These are phyloP conservation scores for Rosalia funebris DNA, from an alignment of 2,888 invertebrate genomes.

Conservation along the genomic window DNA sequence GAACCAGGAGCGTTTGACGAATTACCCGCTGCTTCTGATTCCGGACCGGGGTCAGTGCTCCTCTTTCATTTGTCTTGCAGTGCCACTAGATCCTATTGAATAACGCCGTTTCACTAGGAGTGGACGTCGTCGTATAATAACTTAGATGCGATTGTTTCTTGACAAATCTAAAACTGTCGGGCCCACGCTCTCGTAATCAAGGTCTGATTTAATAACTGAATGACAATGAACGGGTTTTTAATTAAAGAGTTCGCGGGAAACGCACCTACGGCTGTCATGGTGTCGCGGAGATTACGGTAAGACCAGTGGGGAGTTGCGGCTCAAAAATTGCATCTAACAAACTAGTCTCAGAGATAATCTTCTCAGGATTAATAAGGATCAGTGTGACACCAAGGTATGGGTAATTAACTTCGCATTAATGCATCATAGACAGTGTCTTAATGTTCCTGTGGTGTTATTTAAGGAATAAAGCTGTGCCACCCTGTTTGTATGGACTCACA, in stretches of 20 bases:
- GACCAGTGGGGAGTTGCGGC: no score
- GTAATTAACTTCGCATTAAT: no score
- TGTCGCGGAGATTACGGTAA: no score
- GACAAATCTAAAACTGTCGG: slow-evolving; percentile 28
- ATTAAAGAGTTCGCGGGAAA: not conserved
- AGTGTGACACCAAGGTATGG: no score
- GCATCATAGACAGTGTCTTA: no score
- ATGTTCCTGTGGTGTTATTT: no score
- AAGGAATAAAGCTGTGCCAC: no score
- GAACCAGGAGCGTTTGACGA: slow-evolving; percentile 26
- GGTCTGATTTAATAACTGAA: not conserved
- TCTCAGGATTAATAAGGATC: no score
- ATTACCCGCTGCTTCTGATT: slow-evolving; percentile 29
- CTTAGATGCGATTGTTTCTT: slow-evolving; percentile 30
- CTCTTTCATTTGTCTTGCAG: slow-evolving; percentile 28
- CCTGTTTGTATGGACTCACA: no score
- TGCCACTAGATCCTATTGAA: slow-evolving; percentile 27
- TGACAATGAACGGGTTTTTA: not conserved
- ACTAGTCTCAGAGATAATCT: no score
- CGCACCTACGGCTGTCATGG: no score
- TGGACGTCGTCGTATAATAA: slow-evolving; percentile 23
- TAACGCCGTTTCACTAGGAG: slow-evolving; percentile 21
- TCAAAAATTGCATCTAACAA: no score
- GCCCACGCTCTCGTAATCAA: slow-evolving; percentile 19
- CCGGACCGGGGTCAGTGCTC: slow-evolving; percentile 25